Conservation (phyloP, 2,113 vertebrate genomes). For the Thermophis baileyi region DNA sequence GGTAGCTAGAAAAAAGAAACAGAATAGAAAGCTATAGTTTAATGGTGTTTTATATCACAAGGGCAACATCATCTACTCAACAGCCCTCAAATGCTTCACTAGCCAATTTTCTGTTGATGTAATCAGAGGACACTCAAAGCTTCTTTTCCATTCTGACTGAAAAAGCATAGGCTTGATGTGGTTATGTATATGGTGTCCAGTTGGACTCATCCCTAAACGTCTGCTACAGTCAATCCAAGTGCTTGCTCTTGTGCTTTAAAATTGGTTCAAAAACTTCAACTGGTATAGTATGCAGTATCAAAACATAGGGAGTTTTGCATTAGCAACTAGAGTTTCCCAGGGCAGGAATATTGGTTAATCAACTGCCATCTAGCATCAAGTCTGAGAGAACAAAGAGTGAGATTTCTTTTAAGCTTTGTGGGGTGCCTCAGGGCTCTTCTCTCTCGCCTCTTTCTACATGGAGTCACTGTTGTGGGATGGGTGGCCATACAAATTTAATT, state of each 20-base stretch:
- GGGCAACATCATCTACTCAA: neutral
- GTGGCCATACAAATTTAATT: neutral
- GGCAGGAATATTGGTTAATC: neutral
- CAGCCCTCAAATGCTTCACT: neutral
- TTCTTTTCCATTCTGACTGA: neutral
- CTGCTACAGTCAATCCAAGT: neutral
- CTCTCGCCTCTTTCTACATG: neutral
- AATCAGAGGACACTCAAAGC: neutral
- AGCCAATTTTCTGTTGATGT: neutral
- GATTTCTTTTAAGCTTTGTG: neutral
- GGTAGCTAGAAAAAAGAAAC: neutral
- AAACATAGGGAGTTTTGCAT: neutral
- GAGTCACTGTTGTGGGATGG: neutral
- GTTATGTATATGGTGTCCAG: neutral
- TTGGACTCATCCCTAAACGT: neutral
- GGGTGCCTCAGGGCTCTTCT: neutral
- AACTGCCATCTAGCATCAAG: neutral
- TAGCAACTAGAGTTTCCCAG: neutral
- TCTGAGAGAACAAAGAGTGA: neutral
- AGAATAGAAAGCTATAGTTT: neutral
- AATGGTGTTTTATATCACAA: neutral
- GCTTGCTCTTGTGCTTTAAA: neutral
- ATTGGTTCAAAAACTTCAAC: neutral
- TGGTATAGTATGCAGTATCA: neutral
- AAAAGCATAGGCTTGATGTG: neutral